These are phyloP conservation scores for Trematocara stigmaticum DNA, from an alignment of 2,113 vertebrate genomes.

Conservation along the genomic window DNA sequence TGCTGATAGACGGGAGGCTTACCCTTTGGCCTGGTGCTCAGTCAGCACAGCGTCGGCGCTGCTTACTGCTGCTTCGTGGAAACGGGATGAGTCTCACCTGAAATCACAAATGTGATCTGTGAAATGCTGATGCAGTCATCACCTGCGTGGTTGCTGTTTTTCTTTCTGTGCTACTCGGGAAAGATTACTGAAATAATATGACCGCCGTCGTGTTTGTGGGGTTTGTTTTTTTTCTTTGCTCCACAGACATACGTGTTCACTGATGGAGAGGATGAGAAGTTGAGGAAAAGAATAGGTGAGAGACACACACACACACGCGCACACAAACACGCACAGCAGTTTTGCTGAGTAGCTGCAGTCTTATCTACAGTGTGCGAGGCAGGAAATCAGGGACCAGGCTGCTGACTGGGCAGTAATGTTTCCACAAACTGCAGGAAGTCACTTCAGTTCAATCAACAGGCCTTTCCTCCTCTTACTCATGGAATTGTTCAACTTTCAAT, in stretches of 20 bases:
- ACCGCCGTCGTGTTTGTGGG: neutral
- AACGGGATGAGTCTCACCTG: conserved; percentile 46
- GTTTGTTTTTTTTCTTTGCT: conserved; percentile 9
- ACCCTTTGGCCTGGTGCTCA: conserved; percentile 17
- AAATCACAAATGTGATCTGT: neutral
- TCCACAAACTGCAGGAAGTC: conserved; percentile 48
- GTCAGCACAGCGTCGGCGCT: neutral
- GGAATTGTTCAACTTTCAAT: conserved; percentile 16
- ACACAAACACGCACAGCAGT: neutral
- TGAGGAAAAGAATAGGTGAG: conserved; percentile 86
- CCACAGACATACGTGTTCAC: conserved; percentile 91
- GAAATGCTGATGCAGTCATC: neutral
- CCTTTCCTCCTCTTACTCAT: neutral
- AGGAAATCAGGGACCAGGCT: conserved; percentile 41
- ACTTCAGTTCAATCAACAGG: neutral
- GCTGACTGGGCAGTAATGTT: conserved; percentile 50
- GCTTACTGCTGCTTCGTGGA: neutral
- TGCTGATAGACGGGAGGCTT: conserved; percentile 21
- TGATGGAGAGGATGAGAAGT: conserved; percentile 81
- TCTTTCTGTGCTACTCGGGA: neutral
- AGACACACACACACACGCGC: conserved; percentile 40
- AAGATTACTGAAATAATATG: conserved; percentile 14
- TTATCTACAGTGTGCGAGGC: conserved; percentile 22
- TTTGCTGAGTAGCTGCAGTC: conserved; percentile 34
- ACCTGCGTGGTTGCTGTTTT: neutral